Evolutionary conservation across 2,888 invertebrate genomes (phyloP).

Genomic region (Cheilosia vulpina): DNA sequence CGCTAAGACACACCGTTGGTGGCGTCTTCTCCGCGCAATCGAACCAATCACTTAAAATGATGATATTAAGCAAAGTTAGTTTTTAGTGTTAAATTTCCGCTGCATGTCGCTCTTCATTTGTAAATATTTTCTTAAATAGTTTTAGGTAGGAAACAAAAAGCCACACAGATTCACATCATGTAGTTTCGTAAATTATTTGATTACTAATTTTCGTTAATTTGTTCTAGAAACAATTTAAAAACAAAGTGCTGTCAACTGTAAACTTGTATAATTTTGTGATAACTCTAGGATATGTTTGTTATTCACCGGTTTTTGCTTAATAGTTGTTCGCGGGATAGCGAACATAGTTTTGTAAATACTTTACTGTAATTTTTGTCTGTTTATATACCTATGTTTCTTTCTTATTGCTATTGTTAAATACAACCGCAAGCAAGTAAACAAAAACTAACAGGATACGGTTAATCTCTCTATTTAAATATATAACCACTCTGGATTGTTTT

Average conservation of each 20-base stretch:
- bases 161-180: constrained; percentile 35
- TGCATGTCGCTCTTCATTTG: constrained; percentile 56
- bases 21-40: constrained; percentile 38
- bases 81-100: constrained; percentile 23
- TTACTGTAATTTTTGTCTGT: constrained; percentile 11
- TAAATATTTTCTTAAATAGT: constrained; percentile 60
- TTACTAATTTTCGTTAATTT: constrained; percentile 39
- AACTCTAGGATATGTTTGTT: constrained; percentile 54
- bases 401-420: constrained; percentile 13
- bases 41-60: constrained; percentile 50
- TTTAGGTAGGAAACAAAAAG: constrained; percentile 17
- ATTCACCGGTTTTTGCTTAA: constrained; percentile 35
- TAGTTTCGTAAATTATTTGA: constrained; percentile 11
- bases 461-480: constrained; percentile 59
- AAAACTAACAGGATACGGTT: constrained; percentile 45
- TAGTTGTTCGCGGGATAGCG: constrained; percentile 15
- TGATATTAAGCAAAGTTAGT: constrained; percentile 60
- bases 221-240: constrained; percentile 22
- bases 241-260: constrained; percentile 31
- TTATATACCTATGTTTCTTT: background rate
- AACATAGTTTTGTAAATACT: constrained; percentile 26
- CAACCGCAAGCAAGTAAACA: background rate
- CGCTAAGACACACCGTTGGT: constrained; percentile 5
- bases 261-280: constrained; percentile 69
- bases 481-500: constrained; percentile 19